Evolutionary conservation across 2,888 invertebrate species (phyloP).

Genomic region (Julus scanicus): DNA sequence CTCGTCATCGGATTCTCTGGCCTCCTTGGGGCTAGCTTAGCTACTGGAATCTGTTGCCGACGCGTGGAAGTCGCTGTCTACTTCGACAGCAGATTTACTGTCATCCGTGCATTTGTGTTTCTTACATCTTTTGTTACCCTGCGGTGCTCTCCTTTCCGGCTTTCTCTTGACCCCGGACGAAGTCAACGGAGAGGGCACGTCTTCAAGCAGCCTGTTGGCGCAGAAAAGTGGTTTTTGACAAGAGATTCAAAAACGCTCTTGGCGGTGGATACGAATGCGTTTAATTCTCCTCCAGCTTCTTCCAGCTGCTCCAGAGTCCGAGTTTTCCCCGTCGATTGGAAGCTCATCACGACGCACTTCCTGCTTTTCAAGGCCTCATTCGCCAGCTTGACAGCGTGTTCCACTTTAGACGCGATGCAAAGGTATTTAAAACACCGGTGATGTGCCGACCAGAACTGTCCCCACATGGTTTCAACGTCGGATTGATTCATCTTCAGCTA

Average conservation of each 20-base stretch:
- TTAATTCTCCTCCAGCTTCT: conserved; percentile 94
- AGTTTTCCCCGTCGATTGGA: conserved; percentile 99
- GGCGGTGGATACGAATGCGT: conserved; percentile 78
- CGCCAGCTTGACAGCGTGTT: conserved; percentile 70
- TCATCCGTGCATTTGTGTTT: conserved; percentile 61
- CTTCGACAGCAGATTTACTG: conserved; percentile 68
- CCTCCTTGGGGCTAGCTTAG: conserved; percentile 57
- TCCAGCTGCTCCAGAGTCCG: conserved; percentile 96
- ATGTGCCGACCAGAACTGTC: conserved; percentile 99
- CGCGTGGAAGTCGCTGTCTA: conserved; percentile 66
- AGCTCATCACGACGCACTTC: conserved; percentile 99
- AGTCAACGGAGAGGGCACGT: conserved; percentile 57
- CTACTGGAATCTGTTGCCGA: conserved; percentile 62
- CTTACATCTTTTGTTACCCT: conserved; percentile 59
- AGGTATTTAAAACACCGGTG: conserved; percentile 99
- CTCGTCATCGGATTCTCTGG: conserved; percentile 59
- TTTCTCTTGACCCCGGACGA: conserved; percentile 71
- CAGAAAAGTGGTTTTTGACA: conserved; percentile 99
- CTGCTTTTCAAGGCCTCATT: conserved; percentile 69
- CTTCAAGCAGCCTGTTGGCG: conserved; percentile 71
- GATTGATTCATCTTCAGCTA: conserved; percentile 92
- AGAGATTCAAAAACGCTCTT: conserved; percentile 90
- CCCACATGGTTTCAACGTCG: conserved; percentile 99
- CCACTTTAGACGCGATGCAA: conserved; percentile 96
- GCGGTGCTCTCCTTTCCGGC: conserved; percentile 64